Base-by-base conservation (phyloP, 2,113 vertebrate genomes). In the Capricornis sumatraensis region DNA sequence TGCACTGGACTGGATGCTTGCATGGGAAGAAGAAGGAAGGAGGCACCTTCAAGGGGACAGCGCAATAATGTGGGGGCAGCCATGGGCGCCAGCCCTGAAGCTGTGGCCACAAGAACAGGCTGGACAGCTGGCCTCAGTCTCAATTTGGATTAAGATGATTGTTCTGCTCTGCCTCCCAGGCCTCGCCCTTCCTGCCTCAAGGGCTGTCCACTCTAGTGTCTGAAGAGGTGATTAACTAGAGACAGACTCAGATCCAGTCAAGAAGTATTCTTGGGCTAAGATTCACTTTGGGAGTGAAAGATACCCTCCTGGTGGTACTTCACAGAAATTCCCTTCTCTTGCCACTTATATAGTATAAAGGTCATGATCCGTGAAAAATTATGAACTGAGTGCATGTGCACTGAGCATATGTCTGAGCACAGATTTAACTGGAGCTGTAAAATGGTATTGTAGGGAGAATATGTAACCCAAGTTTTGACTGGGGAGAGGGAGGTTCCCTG, bases 101-200 rank as follows among this genome's bases (percentile, higher is more conserved):
- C 87, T 52, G 84, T 74, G 52, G 92, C 92, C 96, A 91, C 90
- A 96, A 91, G 84, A 53, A 83, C 15, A 83, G 85, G 55, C 91
- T 79, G 91, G 91, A 94, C 87, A 90, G 71, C 71, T 98, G 89
- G 84, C 47, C 86, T 96, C 30, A 40, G 55, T 83, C 94, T 97
- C 84, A 82, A 96, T 96, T 94, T 97, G 94, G 91, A 87, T 74
- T 84, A 88, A 60, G 82, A 95, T 96, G 93, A 95, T 92, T 94
- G 91, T 58, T 94, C 94, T 97, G 55, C 57, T 50, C 25, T 93
- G 78, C 78, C 91, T 97, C 78, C 78, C 93, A 96, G 78, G 97
- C 97, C 94, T 97, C 96, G 87, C 96, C 97, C 95, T 98, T 98
- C 95, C 96, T 96, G 95, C 45, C 90, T 82, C 36, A 84, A 97